Conservation (phyloP, 2,888 invertebrate species). For the Strigamia crassipes region DNA sequence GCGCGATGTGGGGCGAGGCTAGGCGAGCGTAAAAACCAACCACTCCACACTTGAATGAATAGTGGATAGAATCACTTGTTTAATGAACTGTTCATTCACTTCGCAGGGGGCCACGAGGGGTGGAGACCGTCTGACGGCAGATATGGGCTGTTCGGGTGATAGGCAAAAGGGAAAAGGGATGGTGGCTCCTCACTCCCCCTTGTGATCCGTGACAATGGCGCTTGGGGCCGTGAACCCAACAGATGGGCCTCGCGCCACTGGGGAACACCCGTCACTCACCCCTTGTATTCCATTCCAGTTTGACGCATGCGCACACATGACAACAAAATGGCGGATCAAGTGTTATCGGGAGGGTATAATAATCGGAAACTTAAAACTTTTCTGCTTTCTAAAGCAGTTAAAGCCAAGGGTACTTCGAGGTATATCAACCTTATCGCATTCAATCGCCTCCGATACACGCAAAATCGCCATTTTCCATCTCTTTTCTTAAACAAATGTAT, state of each 20-base stretch:
- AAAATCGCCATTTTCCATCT: too few species aligned
- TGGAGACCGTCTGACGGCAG: slow-evolving; percentile 8
- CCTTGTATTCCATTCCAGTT: slow-evolving; percentile 18
- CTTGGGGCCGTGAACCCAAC: slow-evolving; percentile 37
- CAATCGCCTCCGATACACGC: too few species aligned
- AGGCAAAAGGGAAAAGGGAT: not conserved
- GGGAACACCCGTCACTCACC: slow-evolving; percentile 37
- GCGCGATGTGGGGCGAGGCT: too few species aligned
- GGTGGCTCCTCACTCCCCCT: slow-evolving; percentile 8
- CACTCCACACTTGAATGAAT: slow-evolving; percentile 29
- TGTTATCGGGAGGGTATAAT: not conserved
- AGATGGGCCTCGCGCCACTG: slow-evolving; percentile 37
- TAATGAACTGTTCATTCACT: slow-evolving; percentile 37
- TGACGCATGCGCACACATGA: slow-evolving; percentile 31
- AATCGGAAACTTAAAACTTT: not conserved
- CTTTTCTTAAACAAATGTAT: too few species aligned
- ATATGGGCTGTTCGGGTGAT: not conserved
- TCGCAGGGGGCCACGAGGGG: slow-evolving; percentile 18
- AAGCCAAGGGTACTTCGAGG: too few species aligned
- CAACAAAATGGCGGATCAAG: slow-evolving; percentile 2
- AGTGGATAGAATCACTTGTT: slow-evolving; percentile 37
- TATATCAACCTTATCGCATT: too few species aligned
- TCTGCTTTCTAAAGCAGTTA: too few species aligned
- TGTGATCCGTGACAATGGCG: slow-evolving; percentile 23
- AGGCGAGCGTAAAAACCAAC: slow-evolving; percentile 5